Percentiles rank a stretch among this genome's conserved stretches.
Conservation (phyloP, 2,888 invertebrate species). For the Prostheceraeus crozeri region DNA sequence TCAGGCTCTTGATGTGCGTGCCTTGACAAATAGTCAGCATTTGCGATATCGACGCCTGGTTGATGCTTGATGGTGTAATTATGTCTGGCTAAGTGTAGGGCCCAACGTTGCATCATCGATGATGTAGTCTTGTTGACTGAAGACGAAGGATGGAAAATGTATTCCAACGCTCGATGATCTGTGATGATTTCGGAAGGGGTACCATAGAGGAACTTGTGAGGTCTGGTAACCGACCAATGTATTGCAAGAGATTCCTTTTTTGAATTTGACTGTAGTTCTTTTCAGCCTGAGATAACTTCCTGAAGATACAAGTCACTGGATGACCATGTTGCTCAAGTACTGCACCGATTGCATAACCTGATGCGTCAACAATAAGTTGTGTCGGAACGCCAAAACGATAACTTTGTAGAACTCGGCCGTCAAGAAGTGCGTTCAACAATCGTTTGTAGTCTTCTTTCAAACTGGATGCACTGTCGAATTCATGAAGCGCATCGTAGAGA, state of each 20-base stretch:
- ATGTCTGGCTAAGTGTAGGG: not conserved
- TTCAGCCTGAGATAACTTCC: slow-evolving; percentile 3
- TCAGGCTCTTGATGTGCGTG: too few relatives aligned
- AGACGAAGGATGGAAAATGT: not conserved
- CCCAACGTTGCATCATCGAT: not conserved
- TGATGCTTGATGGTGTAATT: slow-evolving; percentile 1
- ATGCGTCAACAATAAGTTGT: not conserved
- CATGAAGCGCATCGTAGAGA: too few relatives aligned
- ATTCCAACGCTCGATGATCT: not conserved
- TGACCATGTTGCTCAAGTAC: not conserved
- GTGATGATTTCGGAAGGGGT: not conserved
- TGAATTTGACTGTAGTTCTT: not conserved
- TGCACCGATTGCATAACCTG: slow-evolving; percentile 3
- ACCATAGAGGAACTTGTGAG: not conserved
- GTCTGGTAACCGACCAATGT: not conserved
- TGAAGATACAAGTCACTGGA: not conserved
- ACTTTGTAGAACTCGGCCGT: too few relatives aligned
- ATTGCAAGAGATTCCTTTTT: too few relatives aligned
- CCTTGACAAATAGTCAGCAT: not conserved
- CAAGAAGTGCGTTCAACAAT: too few relatives aligned
- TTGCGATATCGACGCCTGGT: not conserved
- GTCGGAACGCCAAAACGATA: too few relatives aligned
- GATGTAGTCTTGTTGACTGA: not conserved
- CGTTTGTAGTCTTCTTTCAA: too few relatives aligned
- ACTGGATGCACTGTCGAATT: too few relatives aligned